Evolutionary conservation across 2,888 invertebrate genomes (phyloP).

Genomic region (Ichneumon xanthorius): DNA sequence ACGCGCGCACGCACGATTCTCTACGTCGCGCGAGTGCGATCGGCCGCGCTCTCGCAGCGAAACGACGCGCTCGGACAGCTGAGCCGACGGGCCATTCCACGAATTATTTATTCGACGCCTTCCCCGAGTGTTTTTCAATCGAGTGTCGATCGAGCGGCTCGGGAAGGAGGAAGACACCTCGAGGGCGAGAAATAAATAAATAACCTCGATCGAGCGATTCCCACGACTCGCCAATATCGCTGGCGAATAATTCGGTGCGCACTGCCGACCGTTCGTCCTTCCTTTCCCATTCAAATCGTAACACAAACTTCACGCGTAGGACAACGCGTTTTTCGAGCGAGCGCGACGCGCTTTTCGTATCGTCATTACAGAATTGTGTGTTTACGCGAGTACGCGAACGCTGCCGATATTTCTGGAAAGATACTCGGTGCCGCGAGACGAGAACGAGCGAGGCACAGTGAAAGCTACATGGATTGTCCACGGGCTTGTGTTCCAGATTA

Average conservation of each 20-base stretch:
- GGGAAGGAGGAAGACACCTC: background rate
- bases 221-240: background rate
- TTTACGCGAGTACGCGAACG: slow-evolving; percentile 40
- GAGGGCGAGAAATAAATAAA: slow-evolving; percentile 16
- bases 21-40: slow-evolving; percentile 36
- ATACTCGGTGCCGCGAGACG: slow-evolving; percentile 45
- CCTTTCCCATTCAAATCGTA: background rate
- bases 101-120: background rate
- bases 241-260: background rate
- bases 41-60: slow-evolving; percentile 20
- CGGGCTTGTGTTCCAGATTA: slow-evolving; percentile 27
- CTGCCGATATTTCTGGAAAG: slow-evolving; percentile 54
- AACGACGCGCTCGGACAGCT: slow-evolving; percentile 60
- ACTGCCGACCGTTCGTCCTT: background rate
- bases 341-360: background rate
- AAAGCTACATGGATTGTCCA: slow-evolving; percentile 32
- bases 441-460: slow-evolving; percentile 38
- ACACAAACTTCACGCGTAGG: background rate
- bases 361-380: slow-evolving; percentile 36
- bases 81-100: slow-evolving; percentile 45
- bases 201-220: slow-evolving; percentile 7
- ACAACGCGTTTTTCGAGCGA: background rate
- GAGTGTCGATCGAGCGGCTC: slow-evolving; percentile 23
- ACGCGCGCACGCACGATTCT: background rate
- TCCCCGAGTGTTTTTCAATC: slow-evolving; percentile 24